Base-by-base conservation (phyloP, 2,888 invertebrate genomes). In the Trachelus iudaicus region DNA sequence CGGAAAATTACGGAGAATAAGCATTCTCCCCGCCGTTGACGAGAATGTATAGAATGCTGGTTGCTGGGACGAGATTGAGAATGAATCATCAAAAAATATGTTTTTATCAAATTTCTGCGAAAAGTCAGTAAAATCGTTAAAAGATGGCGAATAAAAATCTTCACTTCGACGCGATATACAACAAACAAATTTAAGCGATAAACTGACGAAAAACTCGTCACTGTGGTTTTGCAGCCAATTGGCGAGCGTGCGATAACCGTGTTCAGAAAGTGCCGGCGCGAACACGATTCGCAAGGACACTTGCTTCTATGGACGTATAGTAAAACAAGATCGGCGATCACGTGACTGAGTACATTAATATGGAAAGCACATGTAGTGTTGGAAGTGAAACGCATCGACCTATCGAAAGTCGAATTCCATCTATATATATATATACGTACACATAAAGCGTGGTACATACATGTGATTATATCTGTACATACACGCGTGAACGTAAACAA, bases 401-500 rank as follows among this genome's bases (percentile, higher is more conserved):
- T 31, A 71, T 71, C 71, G 31, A 71, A 71, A 71, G 71, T 71
- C 71, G 33, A 71, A 34, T 34, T 71, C 71, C 13, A 30, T 71
- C 6, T 71, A 9, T 71, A 71, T 23, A 9, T 23, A 9, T 31
- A 71, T 31, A 15, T 6, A 15, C 4, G 15, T 40, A 40, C 15
- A 6, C 40, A 40, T 15, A 6, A 15, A 15, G 40, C 40, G 6
- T 40, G 15, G 0, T 1, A 40, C 15, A 40, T 15, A 40, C 40
- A 40, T 15, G 6, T 40, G 40, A 15, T 15, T 6, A 40, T 15
- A 40, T 15, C 15, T 6, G 40, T 40, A 15, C 4, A 15, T 40
- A 15, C 4, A 15, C 15, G 15, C 15, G 15, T 15, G 15, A 40
- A 15, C 6, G 15, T 40, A 40, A 40, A 40, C 40, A 40, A 40